Evolutionary conservation across 2,113 vertebrate genomes (phyloP), one percentile per base, ranked within the genome.

Genomic region (Narcine bancroftii): DNA sequence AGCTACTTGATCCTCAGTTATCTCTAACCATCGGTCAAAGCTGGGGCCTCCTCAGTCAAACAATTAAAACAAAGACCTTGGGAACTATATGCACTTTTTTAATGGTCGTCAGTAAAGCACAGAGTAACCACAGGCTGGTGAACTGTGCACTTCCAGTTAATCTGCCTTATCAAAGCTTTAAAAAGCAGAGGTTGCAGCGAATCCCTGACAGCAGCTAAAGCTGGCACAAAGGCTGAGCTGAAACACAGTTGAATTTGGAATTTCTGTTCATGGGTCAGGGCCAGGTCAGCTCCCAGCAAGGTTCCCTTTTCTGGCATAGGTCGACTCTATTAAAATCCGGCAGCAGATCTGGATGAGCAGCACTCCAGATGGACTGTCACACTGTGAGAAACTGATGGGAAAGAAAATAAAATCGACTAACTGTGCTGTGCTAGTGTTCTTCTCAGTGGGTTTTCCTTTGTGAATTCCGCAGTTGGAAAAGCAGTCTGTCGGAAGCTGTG

Each of bases 401-500:
- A 69, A 24, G 39, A 29, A 45, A 69, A 71, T 66, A 45, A 45
- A 69, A 60, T 33, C 36, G 10, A 91, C 89, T 91, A 19, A 91
- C 89, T 91, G 63, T 91, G 65, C 47, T 3, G 65, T 11, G 39
- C 65, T 66, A 39, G 24, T 42, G 63, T 60, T 91, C 47, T 91
- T 91, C 63, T 69, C 65, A 1, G 65, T 1, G 39, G 63, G 39
- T 33, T 91, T 91, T 42, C 66, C 89, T 91, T 47, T 91, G 65
- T 69, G 24, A 47, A 91, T 26, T 45, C 89, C 45, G 19, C 65
- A 69, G 39, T 91, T 65, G 42, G 89, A 13, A 6, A 69, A 91
- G 65, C 89, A 69, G 63, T 91, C 89, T 71, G 63, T 45, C 21
- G 66, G 89, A 91, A 71, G 42, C 89, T 91, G 89, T 1, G 89